A percentile compares a stretch with the other conserved stretches of the same genome.
Conservation (phyloP, 2,888 invertebrate genomes). For the Hartigia nigra region DNA sequence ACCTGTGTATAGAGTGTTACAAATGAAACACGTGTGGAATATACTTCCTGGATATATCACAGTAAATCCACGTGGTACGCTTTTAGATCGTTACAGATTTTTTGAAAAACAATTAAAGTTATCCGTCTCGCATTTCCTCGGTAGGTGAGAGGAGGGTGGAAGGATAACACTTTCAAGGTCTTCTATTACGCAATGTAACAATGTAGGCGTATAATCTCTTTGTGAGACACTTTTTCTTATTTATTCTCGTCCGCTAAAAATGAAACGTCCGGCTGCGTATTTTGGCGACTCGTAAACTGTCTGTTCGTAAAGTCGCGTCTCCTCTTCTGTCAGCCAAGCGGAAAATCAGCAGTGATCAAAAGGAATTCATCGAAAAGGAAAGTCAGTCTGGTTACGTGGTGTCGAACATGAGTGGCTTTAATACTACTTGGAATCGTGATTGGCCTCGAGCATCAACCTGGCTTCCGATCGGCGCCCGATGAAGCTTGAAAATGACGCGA, state of each 20-base stretch:
- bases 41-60: background rate
- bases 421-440: background rate
- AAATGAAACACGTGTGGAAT: background rate
- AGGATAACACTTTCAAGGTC: background rate
- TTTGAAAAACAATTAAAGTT: background rate
- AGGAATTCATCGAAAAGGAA: background rate
- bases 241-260: slow-evolving; percentile 4
- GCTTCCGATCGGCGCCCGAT: background rate
- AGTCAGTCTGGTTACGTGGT: background rate
- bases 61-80: background rate
- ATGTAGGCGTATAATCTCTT: background rate
- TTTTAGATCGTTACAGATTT: background rate
- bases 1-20: background rate
- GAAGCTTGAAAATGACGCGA: slow-evolving; percentile 21
- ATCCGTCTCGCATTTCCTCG: background rate
- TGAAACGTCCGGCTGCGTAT: background rate
- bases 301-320: background rate
- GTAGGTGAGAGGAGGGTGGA: background rate
- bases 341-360: too few species aligned
- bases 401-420: background rate
- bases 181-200: background rate
- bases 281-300: background rate
- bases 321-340: background rate
- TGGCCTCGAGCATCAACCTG: background rate
- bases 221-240: background rate